Percentiles rank a stretch among this genome's conserved stretches.
Conservation (phyloP, 2,113 vertebrate genomes). For the Ochotona princeps region DNA sequence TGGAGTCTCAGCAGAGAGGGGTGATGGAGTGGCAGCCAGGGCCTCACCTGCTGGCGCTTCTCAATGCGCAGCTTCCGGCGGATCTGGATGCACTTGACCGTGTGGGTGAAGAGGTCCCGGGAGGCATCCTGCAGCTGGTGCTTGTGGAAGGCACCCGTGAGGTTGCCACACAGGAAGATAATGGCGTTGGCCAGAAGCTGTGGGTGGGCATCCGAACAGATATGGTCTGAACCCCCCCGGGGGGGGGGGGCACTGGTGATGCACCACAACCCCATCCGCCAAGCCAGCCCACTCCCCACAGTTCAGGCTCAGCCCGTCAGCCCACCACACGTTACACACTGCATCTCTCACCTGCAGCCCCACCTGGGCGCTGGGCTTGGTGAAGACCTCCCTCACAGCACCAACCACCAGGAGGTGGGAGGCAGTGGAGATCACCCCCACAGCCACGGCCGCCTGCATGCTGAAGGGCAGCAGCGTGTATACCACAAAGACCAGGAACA, state of each 20-base stretch:
- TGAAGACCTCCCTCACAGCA: slow-evolving; percentile 34
- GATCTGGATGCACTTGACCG: slow-evolving; percentile 93
- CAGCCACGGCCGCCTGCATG: slow-evolving; percentile 88
- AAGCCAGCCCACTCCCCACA: not conserved
- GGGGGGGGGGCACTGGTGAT: not conserved
- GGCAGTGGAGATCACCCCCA: slow-evolving; percentile 89
- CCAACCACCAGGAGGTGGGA: slow-evolving; percentile 92
- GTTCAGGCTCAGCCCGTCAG: rapidly evolving
- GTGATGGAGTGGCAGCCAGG: too few relatives aligned
- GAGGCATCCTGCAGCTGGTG: slow-evolving; percentile 95
- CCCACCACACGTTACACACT: rapidly evolving
- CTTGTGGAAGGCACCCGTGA: slow-evolving; percentile 96
- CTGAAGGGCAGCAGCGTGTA: slow-evolving; percentile 97
- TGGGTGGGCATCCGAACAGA: not conserved
- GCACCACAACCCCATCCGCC: not conserved
- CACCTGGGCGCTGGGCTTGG: rapidly evolving
- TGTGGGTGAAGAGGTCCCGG: slow-evolving; percentile 94
- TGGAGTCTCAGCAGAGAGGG: rapidly evolving
- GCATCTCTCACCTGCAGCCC: slow-evolving; percentile 68
- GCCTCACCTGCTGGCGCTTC: slow-evolving; percentile 96
- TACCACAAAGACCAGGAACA: slow-evolving; percentile 95
- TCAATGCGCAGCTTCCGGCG: slow-evolving; percentile 96
- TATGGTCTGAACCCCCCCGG: too few relatives aligned
- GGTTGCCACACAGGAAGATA: slow-evolving; percentile 93
- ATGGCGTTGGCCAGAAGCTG: slow-evolving; percentile 93